phyloP scores from a whole-genome alignment of 1,140 invertebrate species.

The Cheumatopsyche charites region DNA sequence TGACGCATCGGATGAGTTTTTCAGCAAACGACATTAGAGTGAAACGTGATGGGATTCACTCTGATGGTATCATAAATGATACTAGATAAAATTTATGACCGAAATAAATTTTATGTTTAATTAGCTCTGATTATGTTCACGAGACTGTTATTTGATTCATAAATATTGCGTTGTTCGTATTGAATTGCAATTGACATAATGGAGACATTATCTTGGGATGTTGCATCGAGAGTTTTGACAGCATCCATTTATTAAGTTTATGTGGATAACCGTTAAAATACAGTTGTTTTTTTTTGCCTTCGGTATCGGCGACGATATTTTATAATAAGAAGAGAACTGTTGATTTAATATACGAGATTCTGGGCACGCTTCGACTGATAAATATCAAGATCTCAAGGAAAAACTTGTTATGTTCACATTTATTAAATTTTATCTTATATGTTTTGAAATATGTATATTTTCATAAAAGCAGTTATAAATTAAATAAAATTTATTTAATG shows the following conservation, averaged over 20 bases:
- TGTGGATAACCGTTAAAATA: slow-evolving; percentile 21
- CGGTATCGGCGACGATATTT: slow-evolving; percentile 24
- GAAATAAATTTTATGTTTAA: too few species aligned
- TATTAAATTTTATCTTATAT: background rate
- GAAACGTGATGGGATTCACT: background rate
- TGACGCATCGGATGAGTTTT: slow-evolving; percentile 8
- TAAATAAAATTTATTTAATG: too few species aligned
- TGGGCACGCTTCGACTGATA: slow-evolving; percentile 36
- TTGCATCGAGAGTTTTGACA: background rate
- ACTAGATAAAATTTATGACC: background rate
- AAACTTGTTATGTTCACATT: slow-evolving; percentile 16
- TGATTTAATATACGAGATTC: slow-evolving; percentile 39
- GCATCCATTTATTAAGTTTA: slow-evolving; percentile 5
- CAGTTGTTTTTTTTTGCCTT: background rate
- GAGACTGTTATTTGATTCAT: too few species aligned
- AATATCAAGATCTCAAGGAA: slow-evolving; percentile 19
- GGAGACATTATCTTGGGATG: background rate
- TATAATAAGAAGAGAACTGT: slow-evolving; percentile 27
- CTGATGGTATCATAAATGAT: background rate
- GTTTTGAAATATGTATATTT: background rate
- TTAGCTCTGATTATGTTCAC: too few species aligned
- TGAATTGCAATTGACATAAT: background rate
- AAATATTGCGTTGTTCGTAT: background rate
- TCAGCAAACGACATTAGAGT: background rate
- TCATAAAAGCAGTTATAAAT: background rate